Percentiles rank a stretch among this genome's conserved stretches.
These are phyloP conservation scores for Mormyrus iriodes DNA, from an alignment of 2,113 vertebrate genomes.

Conservation along the genomic window DNA sequence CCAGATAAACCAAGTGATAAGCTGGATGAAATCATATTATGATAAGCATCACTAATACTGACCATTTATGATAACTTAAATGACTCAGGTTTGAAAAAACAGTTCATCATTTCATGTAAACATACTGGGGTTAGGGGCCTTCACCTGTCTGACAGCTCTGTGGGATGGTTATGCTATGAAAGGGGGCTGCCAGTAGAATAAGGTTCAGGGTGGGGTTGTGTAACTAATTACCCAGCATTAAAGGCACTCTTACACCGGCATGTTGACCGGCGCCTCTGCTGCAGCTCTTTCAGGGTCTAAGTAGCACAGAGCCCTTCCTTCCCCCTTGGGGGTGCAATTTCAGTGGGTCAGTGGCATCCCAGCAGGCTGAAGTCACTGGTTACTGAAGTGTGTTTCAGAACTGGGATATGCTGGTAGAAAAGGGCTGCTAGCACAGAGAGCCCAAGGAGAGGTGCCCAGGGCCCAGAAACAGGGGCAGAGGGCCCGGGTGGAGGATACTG, in stretches of 20 bases:
- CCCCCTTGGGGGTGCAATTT: background rate
- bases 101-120: background rate
- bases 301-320: background rate
- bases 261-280: background rate
- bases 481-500: background rate
- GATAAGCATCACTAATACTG: background rate
- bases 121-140: background rate
- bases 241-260: background rate
- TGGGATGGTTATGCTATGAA: background rate
- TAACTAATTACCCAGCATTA: background rate
- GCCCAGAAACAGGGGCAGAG: background rate
- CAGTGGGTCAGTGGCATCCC: background rate
- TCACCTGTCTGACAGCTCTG: background rate
- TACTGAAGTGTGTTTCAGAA: background rate
- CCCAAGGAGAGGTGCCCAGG: background rate
- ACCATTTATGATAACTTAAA: background rate
- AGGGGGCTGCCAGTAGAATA: background rate
- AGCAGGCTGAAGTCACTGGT: background rate
- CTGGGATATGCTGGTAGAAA: background rate
- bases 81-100: background rate
- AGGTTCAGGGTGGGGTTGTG: background rate
- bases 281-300: background rate
- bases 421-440: background rate
- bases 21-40: background rate
- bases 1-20: background rate